phyloP scores from a whole-genome alignment of 2,888 invertebrate genomes.

The Dolichomitus sp. region DNA sequence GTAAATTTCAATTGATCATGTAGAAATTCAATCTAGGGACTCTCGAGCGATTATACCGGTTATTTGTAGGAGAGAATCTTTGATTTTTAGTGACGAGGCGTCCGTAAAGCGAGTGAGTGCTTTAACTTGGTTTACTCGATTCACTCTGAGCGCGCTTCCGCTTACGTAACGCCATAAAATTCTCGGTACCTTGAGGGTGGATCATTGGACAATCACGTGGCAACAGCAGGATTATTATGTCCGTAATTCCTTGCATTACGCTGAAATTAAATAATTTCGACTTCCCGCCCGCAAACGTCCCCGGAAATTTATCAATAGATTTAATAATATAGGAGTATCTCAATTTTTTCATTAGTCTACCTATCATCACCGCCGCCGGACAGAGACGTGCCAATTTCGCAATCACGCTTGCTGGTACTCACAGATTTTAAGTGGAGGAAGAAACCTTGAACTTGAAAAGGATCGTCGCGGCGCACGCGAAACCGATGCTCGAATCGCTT shows the following conservation, averaged over 20 bases:
- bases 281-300: not conserved
- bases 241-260: not conserved
- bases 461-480: slow-evolving; percentile 10
- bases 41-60: not conserved
- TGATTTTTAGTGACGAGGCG: not conserved
- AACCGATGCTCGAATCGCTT: slow-evolving; percentile 36
- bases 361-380: slow-evolving; percentile 12
- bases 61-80: not conserved
- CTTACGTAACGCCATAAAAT: slow-evolving; percentile 49
- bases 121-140: slow-evolving; percentile 41
- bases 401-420: slow-evolving; percentile 5
- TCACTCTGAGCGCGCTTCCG: slow-evolving; percentile 54
- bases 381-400: slow-evolving; percentile 26
- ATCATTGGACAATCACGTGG: slow-evolving; percentile 45
- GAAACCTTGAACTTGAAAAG: slow-evolving; percentile 40
- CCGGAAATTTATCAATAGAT: slow-evolving; percentile 16
- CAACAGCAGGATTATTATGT: not conserved
- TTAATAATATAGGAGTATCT: slow-evolving; percentile 4
- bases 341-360: slow-evolving; percentile 32
- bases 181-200: slow-evolving; percentile 20
- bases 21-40: not conserved
- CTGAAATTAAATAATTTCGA: slow-evolving; percentile 5
- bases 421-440: not conserved
- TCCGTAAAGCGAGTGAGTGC: slow-evolving; percentile 2
- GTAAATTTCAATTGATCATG: not conserved